Conservation (phyloP, 2,113 vertebrate species). For the Budorcas taxicolor region DNA sequence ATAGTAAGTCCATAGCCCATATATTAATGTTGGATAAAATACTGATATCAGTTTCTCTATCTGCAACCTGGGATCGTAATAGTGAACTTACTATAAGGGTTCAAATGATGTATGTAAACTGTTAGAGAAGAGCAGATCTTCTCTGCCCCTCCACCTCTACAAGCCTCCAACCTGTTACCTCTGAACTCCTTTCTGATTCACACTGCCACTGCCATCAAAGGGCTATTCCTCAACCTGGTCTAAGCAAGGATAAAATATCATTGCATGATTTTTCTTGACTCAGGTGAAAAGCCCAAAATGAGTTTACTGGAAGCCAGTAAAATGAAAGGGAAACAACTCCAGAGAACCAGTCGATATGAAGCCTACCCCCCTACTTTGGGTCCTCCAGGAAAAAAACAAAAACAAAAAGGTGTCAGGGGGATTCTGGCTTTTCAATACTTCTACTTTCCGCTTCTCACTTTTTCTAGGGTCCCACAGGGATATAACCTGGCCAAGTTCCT, state of each 20-base stretch:
- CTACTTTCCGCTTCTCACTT: not conserved
- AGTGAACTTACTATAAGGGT: not conserved
- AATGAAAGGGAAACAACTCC: not conserved
- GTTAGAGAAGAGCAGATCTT: not conserved
- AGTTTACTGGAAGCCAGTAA: not conserved
- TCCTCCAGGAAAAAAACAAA: not conserved
- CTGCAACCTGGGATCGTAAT: not conserved
- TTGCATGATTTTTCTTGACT: conserved; percentile 22
- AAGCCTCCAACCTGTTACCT: not conserved
- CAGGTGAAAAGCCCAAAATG: not conserved
- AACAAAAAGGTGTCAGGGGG: not conserved
- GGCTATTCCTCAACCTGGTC: not conserved
- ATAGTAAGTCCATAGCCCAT: not conserved
- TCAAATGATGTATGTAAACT: not conserved
- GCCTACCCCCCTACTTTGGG: not conserved
- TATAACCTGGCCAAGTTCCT: not conserved
- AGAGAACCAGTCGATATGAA: not conserved
- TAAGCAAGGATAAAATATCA: not conserved
- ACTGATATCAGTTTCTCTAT: not conserved
- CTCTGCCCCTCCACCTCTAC: not conserved
- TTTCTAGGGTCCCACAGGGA: not conserved
- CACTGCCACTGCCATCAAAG: not conserved
- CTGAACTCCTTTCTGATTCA: not conserved
- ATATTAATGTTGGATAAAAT: not conserved
- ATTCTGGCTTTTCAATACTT: not conserved